Base-by-base conservation (phyloP, 2,888 invertebrate species). In the Synanthedon formicaeformis region DNA sequence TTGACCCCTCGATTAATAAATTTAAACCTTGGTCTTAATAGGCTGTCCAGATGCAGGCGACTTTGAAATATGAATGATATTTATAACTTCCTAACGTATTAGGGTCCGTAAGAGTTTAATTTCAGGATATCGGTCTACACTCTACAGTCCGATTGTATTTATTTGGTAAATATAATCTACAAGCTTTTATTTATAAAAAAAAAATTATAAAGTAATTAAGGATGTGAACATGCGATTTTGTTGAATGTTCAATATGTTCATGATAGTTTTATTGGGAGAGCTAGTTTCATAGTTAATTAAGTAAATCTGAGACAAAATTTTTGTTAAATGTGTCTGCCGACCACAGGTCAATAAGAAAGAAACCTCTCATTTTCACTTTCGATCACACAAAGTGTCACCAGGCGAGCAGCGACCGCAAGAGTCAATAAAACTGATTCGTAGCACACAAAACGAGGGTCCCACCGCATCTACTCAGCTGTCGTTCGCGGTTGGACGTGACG, bases 61-160 rank as follows among this genome's bases (percentile, higher is more conserved):
- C 88, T 88, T 83, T 88, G 88, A 88, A 81, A 84, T 87, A 88
- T 88, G 78, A 78, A 68, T 65, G 78, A 78, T 82, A 88, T 88
- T 88, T 80, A 78, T 88, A 82, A 81, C 76, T 53, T 65, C 64
- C 67, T 65, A 34, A 57, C 62, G 62, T 57, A 66, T 69, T 67
- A 67, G 67, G 66, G 66, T 34, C 3, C 34, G 34, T 34, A 34
- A 34, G 34, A 34, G 34, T 34, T 34, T 34, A 34, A 34, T 10
- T 34, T 34, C 34, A 34, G 34, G 10, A 34, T 34, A 34, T 34
- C 34, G 34, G 34, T 34, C 34, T 34, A 34, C 34, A 34, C 10
- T 34, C 34, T 34, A 34, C 34, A 34, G 34, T 34, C 10, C 10
- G 34, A 34, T 34, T 34, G 34, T 34, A 34, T 34, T 34, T 34